Evolutionary conservation across 2,113 vertebrate species (phyloP), one percentile per base, ranked within the genome.

Genomic region (Campylorhamphus procurvoides): DNA sequence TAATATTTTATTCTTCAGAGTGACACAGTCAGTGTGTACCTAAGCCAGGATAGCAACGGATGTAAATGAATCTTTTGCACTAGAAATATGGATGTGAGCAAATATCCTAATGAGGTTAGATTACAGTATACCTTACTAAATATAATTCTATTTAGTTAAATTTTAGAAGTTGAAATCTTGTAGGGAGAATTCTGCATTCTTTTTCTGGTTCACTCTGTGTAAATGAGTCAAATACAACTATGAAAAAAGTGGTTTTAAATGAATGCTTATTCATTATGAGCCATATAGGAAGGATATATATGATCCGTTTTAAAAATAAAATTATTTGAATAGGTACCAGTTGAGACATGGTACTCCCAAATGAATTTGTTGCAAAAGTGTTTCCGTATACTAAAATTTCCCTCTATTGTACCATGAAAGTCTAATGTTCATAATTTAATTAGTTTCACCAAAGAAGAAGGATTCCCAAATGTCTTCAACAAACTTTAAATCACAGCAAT

Each of bases 361-460:
- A 92, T 74, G 78, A 86, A n/a, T 46, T 93, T 9, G 0, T 60
- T 91, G 66, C 18, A 72, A 80, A 80, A 94, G 29, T 68, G 37
- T 64, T 88, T 84, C 35, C 60, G 86, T 40, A 46, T 64, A 84
- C 55, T 84, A 80, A 59, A 81, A 46, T 72, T 84, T 63, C 23
- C 28, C 74, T 87, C 40, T 89, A 27, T 64, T 68, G n/a, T 75
- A 49, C 72, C 22, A 18, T 92, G 68, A n/a, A 90, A 72, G 37
- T 90, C 68, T 87, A 76, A 79, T 76, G 42, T 72, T 87, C 39
- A 22, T 92, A 37, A 31, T 89, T 89, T 86, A 86, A 93, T 96
- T 91, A 85, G 92, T 87, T 90, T 93, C 81, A 42, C 23, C 7
- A 74, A 47, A 74, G 73, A 81, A 78, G 35, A 84, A 89, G 27